Conservation (phyloP, 2,888 invertebrate genomes). For the Cosmia trapezina region DNA sequence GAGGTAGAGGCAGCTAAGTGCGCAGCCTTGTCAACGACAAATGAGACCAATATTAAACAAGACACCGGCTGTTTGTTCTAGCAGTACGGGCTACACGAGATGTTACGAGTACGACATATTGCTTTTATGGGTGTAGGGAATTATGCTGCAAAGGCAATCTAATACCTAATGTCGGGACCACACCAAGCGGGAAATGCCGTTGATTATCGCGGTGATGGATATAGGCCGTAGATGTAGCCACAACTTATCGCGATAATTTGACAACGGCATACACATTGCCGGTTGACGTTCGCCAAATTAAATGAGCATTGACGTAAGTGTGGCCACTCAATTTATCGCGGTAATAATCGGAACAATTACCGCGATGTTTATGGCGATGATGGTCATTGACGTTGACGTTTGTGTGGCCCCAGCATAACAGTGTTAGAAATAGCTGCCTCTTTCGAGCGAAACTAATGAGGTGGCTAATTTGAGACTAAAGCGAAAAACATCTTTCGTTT, state of each 20-base stretch:
- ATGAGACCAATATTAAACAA: constrained; percentile 59
- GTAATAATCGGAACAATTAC: no score
- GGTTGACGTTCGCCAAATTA: no score
- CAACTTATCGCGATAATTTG: no score
- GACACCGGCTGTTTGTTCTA: constrained; percentile 57
- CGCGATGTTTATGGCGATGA: no score
- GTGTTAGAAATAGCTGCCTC: background rate
- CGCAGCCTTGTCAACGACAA: constrained; percentile 45
- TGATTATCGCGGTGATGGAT: no score
- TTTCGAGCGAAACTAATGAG: background rate
- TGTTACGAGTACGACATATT: constrained; percentile 24
- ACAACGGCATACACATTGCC: no score
- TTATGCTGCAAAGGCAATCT: background rate
- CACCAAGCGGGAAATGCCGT: no score
- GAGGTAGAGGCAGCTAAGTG: constrained; percentile 45
- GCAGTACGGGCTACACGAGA: background rate
- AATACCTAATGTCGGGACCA: background rate
- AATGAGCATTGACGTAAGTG: no score
- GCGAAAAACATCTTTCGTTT: constrained; percentile 12
- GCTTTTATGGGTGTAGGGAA: constrained; percentile 9
- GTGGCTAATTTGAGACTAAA: background rate
- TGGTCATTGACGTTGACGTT: no score
- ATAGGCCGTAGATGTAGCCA: no score
- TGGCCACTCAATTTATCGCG: no score
- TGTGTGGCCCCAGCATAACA: background rate